Evolutionary conservation across 1,140 invertebrate species (phyloP).

Genomic region (Oncopeltus fasciatus): DNA sequence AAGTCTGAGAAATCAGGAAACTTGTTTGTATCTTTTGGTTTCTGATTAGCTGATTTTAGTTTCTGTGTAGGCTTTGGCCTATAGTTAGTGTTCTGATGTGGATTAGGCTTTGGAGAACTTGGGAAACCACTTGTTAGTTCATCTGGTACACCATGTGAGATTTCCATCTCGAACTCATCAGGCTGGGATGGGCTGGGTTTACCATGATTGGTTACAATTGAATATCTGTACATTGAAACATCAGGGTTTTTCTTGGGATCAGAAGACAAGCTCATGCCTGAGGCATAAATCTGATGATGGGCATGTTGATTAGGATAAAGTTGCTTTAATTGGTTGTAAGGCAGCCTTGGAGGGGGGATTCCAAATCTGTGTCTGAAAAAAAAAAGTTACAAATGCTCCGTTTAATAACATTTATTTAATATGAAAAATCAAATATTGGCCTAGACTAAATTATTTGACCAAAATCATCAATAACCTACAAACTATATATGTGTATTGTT

Average conservation of each 20-base stretch:
- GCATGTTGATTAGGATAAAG: background rate
- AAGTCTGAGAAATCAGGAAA: background rate
- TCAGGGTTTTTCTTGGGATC: background rate
- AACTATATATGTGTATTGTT: no score
- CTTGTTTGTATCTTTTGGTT: background rate
- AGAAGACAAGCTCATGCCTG: background rate
- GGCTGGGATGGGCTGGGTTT: background rate
- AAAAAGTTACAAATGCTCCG: no score
- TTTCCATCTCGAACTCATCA: background rate
- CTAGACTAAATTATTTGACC: no score
- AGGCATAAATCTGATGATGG: background rate
- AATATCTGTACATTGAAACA: background rate
- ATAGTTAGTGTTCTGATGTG: background rate
- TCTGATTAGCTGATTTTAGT: background rate
- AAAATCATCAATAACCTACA: no score
- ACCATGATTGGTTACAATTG: background rate
- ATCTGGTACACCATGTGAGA: background rate
- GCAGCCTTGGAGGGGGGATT: background rate
- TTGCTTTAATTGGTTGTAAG: background rate
- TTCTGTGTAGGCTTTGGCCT: background rate
- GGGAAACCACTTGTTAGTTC: background rate
- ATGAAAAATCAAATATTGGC: no score
- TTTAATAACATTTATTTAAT: no score
- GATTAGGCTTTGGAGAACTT: background rate
- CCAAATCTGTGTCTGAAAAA: constrained; percentile 12